Evolutionary conservation across 30 jellyfish, hydroid and myxozoan species (phyloP).

Genomic region (Euphysa ruthae): DNA sequence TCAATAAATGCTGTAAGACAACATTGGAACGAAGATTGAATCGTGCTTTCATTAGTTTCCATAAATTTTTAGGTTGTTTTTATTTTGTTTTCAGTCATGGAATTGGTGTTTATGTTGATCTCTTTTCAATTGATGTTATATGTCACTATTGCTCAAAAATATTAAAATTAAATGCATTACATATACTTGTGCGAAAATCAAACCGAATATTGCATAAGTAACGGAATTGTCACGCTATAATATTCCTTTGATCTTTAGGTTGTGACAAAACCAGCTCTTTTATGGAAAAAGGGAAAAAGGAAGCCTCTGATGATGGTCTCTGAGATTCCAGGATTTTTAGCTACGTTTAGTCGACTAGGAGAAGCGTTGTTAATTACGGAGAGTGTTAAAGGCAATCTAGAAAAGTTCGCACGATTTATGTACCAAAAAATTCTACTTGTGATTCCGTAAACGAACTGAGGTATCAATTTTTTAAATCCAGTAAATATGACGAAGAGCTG

Average conservation of each 20-base stretch:
- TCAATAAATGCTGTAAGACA: constrained; percentile 15
- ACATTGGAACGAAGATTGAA: constrained; percentile 35
- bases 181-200: no score
- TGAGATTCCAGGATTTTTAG: background rate
- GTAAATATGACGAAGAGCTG: constrained; percentile 44
- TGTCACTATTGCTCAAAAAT: no score
- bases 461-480: constrained; percentile 22
- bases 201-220: no score
- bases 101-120: background rate
- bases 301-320: background rate
- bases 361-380: background rate
- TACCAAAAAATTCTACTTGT: background rate
- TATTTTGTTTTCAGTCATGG: constrained; percentile 1
- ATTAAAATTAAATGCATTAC: no score
- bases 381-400: background rate
- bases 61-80: constrained; percentile 53
- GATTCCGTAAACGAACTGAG: constrained; percentile 1
- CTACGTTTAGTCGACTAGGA: background rate
- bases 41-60: constrained; percentile 43
- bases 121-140: background rate
- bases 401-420: constrained; percentile 20
- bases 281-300: constrained; percentile 1
- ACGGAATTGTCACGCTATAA: no score
- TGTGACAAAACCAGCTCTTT: constrained; percentile 36
- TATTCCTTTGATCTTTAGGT: constrained; percentile 11